A percentile compares a stretch with the other conserved stretches of the same genome.
Evolutionary conservation across 2,888 invertebrate species (phyloP).

Genomic region (Crematogaster levior): DNA sequence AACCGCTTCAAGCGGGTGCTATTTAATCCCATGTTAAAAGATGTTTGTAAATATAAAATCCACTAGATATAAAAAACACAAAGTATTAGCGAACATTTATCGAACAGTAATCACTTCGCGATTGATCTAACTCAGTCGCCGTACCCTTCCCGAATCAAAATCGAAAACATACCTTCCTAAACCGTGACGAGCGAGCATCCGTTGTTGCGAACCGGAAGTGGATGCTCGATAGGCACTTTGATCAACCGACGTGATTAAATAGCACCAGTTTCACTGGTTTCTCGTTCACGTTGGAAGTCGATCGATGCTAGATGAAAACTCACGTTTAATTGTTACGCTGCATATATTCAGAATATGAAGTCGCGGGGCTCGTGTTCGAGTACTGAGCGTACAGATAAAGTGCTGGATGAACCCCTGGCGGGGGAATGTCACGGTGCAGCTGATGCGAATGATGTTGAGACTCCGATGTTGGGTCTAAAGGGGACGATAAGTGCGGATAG

Average conservation of each 20-base stretch:
- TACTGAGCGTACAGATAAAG: slow-evolving; percentile 85
- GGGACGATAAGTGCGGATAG: slow-evolving; percentile 77
- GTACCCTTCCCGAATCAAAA: slow-evolving; percentile 14
- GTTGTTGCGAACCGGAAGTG: slow-evolving; percentile 64
- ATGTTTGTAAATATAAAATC: slow-evolving; percentile 60
- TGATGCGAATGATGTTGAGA: slow-evolving; percentile 77
- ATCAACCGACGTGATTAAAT: slow-evolving; percentile 70
- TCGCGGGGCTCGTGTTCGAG: slow-evolving; percentile 80
- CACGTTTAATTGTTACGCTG: slow-evolving; percentile 81
- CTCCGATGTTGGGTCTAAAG: slow-evolving; percentile 72
- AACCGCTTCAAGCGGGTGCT: slow-evolving; percentile 61
- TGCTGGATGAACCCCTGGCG: slow-evolving; percentile 84
- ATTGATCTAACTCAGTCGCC: slow-evolving; percentile 59
- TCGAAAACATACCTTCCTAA: slow-evolving; percentile 57
- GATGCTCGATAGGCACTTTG: slow-evolving; percentile 74
- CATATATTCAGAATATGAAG: slow-evolving; percentile 83
- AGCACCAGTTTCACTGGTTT: slow-evolving; percentile 57
- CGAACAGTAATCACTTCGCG: slow-evolving; percentile 61
- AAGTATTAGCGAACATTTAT: slow-evolving; percentile 48
- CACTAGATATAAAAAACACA: slow-evolving; percentile 61
- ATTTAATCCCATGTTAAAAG: slow-evolving; percentile 64
- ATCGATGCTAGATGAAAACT: slow-evolving; percentile 74
- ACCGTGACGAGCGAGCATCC: slow-evolving; percentile 68
- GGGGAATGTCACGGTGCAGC: slow-evolving; percentile 79
- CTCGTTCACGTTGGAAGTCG: slow-evolving; percentile 46